These are phyloP conservation scores for Frieseomelitta varia DNA, from an alignment of 1,140 invertebrate genomes.

Conservation along the genomic window DNA sequence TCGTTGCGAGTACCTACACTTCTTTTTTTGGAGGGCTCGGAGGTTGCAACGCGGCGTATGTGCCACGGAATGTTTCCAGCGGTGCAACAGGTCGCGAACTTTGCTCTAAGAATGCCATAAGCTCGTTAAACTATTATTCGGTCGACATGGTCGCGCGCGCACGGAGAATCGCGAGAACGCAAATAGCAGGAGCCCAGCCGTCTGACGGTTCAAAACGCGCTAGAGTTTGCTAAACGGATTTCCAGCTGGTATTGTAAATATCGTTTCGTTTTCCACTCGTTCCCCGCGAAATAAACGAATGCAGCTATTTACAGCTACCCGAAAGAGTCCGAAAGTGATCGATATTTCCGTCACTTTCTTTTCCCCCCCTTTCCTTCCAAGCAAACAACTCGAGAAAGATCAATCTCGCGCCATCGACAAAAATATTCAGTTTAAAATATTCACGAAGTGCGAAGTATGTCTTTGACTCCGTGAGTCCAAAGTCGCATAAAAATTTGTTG, in stretches of 20 bases:
- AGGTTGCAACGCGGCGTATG: too few relatives aligned
- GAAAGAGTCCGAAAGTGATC: not conserved
- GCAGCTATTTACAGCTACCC: not conserved
- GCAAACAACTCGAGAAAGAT: not conserved
- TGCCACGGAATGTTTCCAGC: not conserved
- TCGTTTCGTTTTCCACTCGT: not conserved
- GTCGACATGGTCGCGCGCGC: slow-evolving; percentile 70
- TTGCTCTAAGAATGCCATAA: slow-evolving; percentile 72
- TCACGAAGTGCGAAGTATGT: too few relatives aligned
- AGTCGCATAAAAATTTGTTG: too few relatives aligned
- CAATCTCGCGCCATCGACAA: too few relatives aligned
- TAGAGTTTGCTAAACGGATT: slow-evolving; percentile 9
- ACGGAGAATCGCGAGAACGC: slow-evolving; percentile 35
- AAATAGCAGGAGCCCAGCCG: not conserved
- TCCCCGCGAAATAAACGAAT: not conserved
- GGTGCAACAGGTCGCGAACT: slow-evolving; percentile 74
- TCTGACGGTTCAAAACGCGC: not conserved
- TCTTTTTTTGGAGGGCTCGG: too few relatives aligned
- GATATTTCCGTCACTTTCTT: too few relatives aligned
- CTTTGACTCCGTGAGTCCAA: too few relatives aligned
- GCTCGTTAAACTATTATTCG: slow-evolving; percentile 76
- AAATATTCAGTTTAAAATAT: too few relatives aligned
- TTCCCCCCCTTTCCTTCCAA: too few relatives aligned
- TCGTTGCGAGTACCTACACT: too few relatives aligned
- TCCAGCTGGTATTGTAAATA: not conserved